Evolutionary conservation across 2,113 vertebrate species (phyloP), one percentile per base, ranked within the genome.

Genomic region (Bufo bufo): DNA sequence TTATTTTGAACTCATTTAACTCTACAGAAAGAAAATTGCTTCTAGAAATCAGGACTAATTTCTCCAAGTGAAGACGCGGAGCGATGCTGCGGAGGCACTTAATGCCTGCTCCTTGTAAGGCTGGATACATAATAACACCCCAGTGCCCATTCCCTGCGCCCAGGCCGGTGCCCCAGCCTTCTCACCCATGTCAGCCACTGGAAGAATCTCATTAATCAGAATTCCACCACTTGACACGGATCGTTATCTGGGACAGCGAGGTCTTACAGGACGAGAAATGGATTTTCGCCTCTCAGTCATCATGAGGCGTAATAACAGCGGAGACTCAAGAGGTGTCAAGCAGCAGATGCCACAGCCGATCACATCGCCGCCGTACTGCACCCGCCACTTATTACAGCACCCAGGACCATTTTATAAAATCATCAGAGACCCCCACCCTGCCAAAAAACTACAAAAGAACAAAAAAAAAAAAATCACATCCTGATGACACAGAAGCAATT

Each of bases 251-350:
- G 17, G 33, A 43, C 61, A 33, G 17, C 58, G 56, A 61, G 52
- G 58, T 58, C 43, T 23, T 13, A 3, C 43, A 47, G n/a, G 58
- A 49, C 80, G 17, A 82, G 16, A 82, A 82, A 82, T 82, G 59
- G 80, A 82, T 82, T 65, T 13, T 82, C 11, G 17, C 59, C 80
- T 50, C 58, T 82, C 80, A 82, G n/a, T 58, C 56, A 43, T 81
- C 54, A 81, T 4, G 16, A 63, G 58, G 5, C 8, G 59, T 49
- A 82, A 61, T 59, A 82, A 61, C 54, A 8, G 12, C 16, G 14
- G 3, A 17, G 54, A 59, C n/a, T 19, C 5, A 14, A 82, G 80
- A 65, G 45, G 80, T 20, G 80, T 82, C 58, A 63, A 63, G 45
- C 58, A 12, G 77, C 49, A 47, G 6, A 74, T 13, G 23, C 77